Base-by-base conservation (phyloP, 2,888 invertebrate genomes). In the Coelinius sp. region DNA sequence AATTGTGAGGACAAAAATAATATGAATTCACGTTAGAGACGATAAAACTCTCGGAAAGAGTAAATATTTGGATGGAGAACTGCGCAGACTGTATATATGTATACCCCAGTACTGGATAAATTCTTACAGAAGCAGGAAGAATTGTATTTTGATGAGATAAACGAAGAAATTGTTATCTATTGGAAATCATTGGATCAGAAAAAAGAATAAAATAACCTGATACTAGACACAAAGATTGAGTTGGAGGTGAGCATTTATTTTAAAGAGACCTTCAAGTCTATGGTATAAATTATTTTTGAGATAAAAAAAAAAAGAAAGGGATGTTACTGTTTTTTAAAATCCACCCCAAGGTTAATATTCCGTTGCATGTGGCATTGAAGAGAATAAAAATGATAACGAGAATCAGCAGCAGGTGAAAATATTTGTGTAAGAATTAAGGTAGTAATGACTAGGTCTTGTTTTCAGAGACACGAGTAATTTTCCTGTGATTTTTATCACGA, bases 361-460 rank as follows among this genome's bases (percentile, higher is more conserved):
- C 24, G 5, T 10, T 25, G 24, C 25, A 53, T 27, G 53, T 53
- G 53, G 53, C 53, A 53, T 24, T 53, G 53, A 53, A 27, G 7
- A 20, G 2, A 5, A 53, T 53, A 69, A 38, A 49, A 44, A 25
- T 59, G 53, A 64, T 70, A 70, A 64, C 64, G 27, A 64, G 38
- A 76, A 77, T 70, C 68, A 73, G 66, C 68, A 31, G 53, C 44
- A 73, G 70, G 72, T 67, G 66, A 68, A 74, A 74, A 71, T 77
- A 75, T 77, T 78, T 79, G 75, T 74, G 52, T 41, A 56, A 25
- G 68, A 70, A 77, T 77, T 73, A 76, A 59, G 59, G 65, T 70
- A 65, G 70, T 77, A 77, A 77, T 69, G 71, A 74, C 68, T 71
- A 52, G 24, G n/a, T 53, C 53, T 53, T 25, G 25, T 24, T 8